A percentile compares a stretch with the other conserved stretches of the same genome.
These are phyloP conservation scores for Lumbricus terrestris DNA, from an alignment of 2,888 invertebrate genomes.

Conservation along the genomic window DNA sequence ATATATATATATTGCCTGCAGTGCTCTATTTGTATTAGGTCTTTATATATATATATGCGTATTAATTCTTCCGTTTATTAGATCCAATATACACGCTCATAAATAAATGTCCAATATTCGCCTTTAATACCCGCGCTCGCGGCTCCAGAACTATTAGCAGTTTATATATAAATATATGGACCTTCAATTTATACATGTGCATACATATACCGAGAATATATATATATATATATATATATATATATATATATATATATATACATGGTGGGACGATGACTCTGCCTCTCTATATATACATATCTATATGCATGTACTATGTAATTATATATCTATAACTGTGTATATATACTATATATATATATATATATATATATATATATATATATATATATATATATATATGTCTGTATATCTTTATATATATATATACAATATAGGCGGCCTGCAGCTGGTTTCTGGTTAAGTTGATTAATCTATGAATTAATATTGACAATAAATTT, in stretches of 20 bases:
- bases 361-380: too few species aligned
- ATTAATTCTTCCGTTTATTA: not conserved
- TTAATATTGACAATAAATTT: conserved; percentile 3
- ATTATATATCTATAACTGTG: too few species aligned
- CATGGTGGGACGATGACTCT: too few species aligned
- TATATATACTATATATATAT: too few species aligned
- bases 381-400: too few species aligned
- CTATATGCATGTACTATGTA: too few species aligned
- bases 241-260: too few species aligned
- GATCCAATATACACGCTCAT: not conserved
- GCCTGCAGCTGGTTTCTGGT: not conserved
- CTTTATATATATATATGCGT: not conserved
- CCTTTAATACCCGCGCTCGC: not conserved
- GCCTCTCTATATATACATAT: too few species aligned
- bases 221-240: too few species aligned
- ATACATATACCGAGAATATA: too few species aligned
- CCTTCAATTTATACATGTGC: too few species aligned
- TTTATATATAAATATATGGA: not conserved
- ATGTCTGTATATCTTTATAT: too few species aligned
- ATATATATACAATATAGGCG: not conserved
- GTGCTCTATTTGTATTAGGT: not conserved
- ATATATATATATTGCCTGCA: not conserved
- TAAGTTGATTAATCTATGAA: not conserved
- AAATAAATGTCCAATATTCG: not conserved
- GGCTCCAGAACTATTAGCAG: not conserved